Evolutionary conservation across 2,113 vertebrate species (phyloP), one percentile per base, ranked within the genome.

Genomic region (Shinisaurus crocodilurus): DNA sequence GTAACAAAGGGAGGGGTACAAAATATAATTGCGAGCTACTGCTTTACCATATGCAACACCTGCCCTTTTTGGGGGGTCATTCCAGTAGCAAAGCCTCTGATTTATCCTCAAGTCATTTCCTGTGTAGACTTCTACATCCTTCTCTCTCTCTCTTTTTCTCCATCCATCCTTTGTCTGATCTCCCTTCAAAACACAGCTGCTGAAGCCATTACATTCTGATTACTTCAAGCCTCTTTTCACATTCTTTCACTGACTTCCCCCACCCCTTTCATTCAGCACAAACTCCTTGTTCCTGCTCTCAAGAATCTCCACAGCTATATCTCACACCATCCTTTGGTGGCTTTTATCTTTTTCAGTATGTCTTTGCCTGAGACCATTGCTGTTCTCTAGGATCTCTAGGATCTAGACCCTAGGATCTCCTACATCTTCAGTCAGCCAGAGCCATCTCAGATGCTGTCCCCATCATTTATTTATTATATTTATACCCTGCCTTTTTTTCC

Each of bases 91-190:
- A 84, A 67, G 37, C 37, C n/a, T 9, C 63, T 84, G 82, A 67
- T 84, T 84, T 84, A 84, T 67, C 25, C n/a, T 84, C 60, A 29
- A 13, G 23, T 83, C 57, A 45, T 84, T 57, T 84, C 82, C 82
- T 84, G 37, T 63, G 25, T 8, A 40, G 63, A 67, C 63, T 43
- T 84, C 63, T 45, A 23, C 50, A 82, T 82, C 6, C 54, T 37
- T 81, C 80, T 29, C 76, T 48, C 76, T 29, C 76, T 7, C 45
- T 32, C 12, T 27, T 37, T 32, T 12, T 32, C 27, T 32, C 77
- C 48, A 80, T 80, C 29, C 70, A 63, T 72, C 5, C 18, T 82
- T 60, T 83, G 57, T 83, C 82, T 45, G 34, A 45, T 67, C 57
- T 83, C 37, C 27, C 60, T 65, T 84, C 82, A 67, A 60, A 67